Conservation (phyloP, 2,888 invertebrate genomes). For the Lathronympha strigana region DNA sequence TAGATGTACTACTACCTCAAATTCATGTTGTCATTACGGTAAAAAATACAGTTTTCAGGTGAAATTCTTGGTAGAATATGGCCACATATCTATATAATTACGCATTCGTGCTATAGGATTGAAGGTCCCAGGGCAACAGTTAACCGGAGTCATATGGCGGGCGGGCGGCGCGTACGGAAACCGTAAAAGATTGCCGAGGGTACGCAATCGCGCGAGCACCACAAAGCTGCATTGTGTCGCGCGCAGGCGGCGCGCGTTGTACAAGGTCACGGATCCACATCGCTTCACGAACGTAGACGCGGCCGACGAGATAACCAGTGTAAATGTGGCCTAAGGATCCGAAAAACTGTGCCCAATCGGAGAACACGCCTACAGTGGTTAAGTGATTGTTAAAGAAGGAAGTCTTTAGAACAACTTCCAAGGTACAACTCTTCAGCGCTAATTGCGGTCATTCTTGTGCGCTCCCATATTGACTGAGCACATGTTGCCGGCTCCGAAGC, state of each 20-base stretch:
- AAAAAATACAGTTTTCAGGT: neutral
- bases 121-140: constrained; percentile 49
- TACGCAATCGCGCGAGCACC: constrained; percentile 41
- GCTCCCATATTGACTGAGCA: constrained; percentile 69
- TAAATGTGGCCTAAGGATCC: neutral
- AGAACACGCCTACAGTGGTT: neutral
- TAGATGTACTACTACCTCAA: too few species aligned
- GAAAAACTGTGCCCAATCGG: too few species aligned
- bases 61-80: neutral
- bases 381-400: too few species aligned
- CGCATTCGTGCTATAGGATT: constrained; percentile 14
- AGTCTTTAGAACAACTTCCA: neutral
- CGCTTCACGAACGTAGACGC: neutral
- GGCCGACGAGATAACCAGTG: neutral
- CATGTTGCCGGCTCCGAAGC: constrained; percentile 68
- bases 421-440: constrained; percentile 59
- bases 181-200: constrained; percentile 73
- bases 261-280: constrained; percentile 40
- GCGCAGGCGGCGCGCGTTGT: constrained; percentile 46
- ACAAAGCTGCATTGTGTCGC: constrained; percentile 53
- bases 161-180: constrained; percentile 63
- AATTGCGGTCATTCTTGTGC: constrained; percentile 68
- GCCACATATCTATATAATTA: constrained; percentile 18
- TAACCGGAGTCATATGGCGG: constrained; percentile 70
- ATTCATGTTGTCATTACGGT: neutral